Conservation (phyloP, 2,797 vertebrate genomes). For the Hydrocynus forskahlii region DNA sequence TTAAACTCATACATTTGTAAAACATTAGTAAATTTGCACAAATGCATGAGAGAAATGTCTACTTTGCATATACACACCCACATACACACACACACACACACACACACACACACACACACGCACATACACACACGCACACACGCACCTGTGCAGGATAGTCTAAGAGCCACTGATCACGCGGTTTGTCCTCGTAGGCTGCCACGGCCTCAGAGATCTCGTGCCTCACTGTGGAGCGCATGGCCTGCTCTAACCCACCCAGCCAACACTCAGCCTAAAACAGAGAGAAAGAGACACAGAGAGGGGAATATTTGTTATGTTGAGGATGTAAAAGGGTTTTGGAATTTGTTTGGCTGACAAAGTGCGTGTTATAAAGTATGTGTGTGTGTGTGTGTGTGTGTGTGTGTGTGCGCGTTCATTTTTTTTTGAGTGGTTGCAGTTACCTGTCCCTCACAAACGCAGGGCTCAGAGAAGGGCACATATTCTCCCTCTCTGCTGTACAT, state of each 20-base stretch:
- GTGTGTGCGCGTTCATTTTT: no score
- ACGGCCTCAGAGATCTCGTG: slow-evolving; percentile 79
- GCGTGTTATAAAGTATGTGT: no score
- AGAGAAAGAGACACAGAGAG: neutral
- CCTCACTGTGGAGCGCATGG: slow-evolving; percentile 72
- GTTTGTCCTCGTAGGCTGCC: slow-evolving; percentile 77
- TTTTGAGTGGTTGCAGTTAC: slow-evolving; percentile 54
- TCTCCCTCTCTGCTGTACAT: slow-evolving; percentile 83
- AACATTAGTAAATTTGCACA: neutral
- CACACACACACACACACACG: slow-evolving; percentile 15
- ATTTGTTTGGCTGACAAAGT: neutral
- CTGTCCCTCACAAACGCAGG: slow-evolving; percentile 75
- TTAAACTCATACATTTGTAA: neutral
- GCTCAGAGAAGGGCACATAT: slow-evolving; percentile 76
- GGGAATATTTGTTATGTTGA: neutral
- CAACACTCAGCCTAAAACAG: slow-evolving; percentile 70
- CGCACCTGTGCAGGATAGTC: slow-evolving; percentile 76
- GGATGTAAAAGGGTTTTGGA: neutral
- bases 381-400: no score
- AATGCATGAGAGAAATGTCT: neutral
- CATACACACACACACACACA: neutral
- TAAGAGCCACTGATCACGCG: slow-evolving; percentile 77
- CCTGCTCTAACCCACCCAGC: slow-evolving; percentile 73
- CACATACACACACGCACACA: slow-evolving; percentile 23
- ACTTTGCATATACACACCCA: slow-evolving; percentile 18